These are phyloP conservation scores for Scrobipalpa costella DNA, from an alignment of 2,888 invertebrate genomes.

Conservation along the genomic window DNA sequence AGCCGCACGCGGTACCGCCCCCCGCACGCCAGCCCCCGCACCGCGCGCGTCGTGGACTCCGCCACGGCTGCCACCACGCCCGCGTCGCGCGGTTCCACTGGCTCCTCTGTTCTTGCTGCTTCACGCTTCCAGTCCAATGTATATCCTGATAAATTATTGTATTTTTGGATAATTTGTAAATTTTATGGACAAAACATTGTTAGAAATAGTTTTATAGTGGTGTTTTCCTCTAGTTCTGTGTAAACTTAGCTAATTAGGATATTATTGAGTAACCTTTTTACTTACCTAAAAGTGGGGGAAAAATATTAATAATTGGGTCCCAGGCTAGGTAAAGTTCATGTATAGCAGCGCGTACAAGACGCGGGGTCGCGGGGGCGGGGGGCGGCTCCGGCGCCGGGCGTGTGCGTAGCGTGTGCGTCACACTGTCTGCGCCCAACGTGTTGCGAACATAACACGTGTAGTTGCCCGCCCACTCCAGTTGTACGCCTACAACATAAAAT, in stretches of 20 bases:
- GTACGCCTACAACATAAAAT: slow-evolving; percentile 75
- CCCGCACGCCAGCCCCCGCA: slow-evolving; percentile 86
- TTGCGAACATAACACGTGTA: slow-evolving; percentile 89
- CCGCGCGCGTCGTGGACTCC: slow-evolving; percentile 69
- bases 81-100: slow-evolving; percentile 11
- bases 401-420: slow-evolving; percentile 83
- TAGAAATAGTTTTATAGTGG: too few species aligned
- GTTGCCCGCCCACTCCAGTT: slow-evolving; percentile 84
- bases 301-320: slow-evolving; percentile 68
- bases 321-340: slow-evolving; percentile 82
- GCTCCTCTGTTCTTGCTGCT: slow-evolving; percentile 15
- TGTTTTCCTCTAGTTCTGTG: background rate
- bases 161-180: background rate
- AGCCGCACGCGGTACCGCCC: slow-evolving; percentile 84
- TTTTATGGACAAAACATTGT: too few species aligned
- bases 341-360: slow-evolving; percentile 78
- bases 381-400: slow-evolving; percentile 84
- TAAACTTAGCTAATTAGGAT: background rate
- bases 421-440: slow-evolving; percentile 88
- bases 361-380: slow-evolving; percentile 82
- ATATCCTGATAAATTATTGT: slow-evolving; percentile 43
- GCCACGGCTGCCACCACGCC: slow-evolving; percentile 27
- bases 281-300: slow-evolving; percentile 11
- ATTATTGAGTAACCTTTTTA: too few species aligned
- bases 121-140: slow-evolving; percentile 59